Base-by-base conservation (phyloP, 2,113 vertebrate genomes). In the Passer domesticus region DNA sequence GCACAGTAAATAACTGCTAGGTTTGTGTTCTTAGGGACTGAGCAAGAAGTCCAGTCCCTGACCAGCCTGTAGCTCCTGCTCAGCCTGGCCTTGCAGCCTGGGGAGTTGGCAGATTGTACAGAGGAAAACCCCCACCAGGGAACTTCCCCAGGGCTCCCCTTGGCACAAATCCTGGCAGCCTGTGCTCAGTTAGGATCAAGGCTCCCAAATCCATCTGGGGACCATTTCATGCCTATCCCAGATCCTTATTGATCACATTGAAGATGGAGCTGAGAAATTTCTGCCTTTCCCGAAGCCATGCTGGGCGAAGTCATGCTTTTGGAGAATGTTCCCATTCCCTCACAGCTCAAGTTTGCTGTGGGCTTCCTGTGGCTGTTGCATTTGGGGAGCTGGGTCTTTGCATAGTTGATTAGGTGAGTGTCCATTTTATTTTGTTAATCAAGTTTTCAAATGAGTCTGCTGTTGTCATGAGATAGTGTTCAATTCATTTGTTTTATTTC, bases 401-500 rank as follows among this genome's bases (percentile, higher is more conserved):
- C 21, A 15, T 84, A 22, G 31, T 49, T 67, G 30, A 14, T 2
- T 3, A 12, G 22, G 6, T 7, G 13, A 47, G 5, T 21, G 35
- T 47, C 78, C 55, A 59, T 78, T 74, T 74, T 44, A 7, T 73
- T 80, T 37, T 62, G 1, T 49, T 49, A 49, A 73, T 19, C 4
- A 74, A 21, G 33, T 83, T 92, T 84, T 74, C 52, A 53, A 69
- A 60, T 60, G 0, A 82, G 68, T 91, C 58, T 79, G 23, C n/a
- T 72, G 10, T 63, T 60, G 19, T 78, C 83, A 94, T 89, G 55
- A 95, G 58, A 87, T 27, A 69, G 84, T 47, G 89, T 80, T 92
- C 44, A 87, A 0, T 95, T 76, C 6, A n/a, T 16, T 68, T 31
- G 56, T 37, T 68, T 47, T 49, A 49, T 56, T 66, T 41, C 59